Evolutionary conservation across 2,888 invertebrate genomes (phyloP), one percentile per base, ranked within the genome.

Genomic region (Resseliella maxima): DNA sequence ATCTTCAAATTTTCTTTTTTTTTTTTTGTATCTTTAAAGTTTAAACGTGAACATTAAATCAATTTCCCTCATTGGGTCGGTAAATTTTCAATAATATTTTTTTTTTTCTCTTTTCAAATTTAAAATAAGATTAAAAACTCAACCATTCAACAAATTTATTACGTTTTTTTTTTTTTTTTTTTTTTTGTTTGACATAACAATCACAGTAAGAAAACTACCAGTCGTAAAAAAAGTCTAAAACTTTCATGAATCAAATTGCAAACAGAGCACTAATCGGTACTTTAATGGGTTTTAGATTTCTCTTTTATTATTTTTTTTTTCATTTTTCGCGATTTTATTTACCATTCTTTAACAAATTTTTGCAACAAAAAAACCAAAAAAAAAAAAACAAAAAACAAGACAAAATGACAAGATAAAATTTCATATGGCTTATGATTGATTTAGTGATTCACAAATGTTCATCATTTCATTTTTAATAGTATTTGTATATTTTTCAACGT

Each of bases 181-280:
- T n/a, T n/a, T n/a, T n/a, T n/a, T n/a, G n/a, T n/a, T 72, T 72
- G 72, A 72, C 72, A 35, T 72, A 72, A 72, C 72, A 72, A 72
- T 72, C 72, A 72, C 72, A 72, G 72, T 72, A 72, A 72, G 27
- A 72, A 72, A 72, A 72, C 72, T 72, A 72, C 72, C 72, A 72
- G 72, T 72, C 72, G 27, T 72, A 72, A 72, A 72, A 72, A 72
- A 31, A 72, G 15, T 72, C 31, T 72, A 31, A 24, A 59, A 59
- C n/a, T 59, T 59, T 59, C 59, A 59, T 24, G 59, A 35, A 72
- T 72, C 31, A 72, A 31, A 72, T 72, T 31, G 31, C 24, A 24
- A n/a, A 24, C 59, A 24, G 59, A 59, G 24, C 59, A 59, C n/a
- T 59, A 24, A 59, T 24, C 59, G 24, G 59, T 59, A 59, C 24